Evolutionary conservation across 2,113 vertebrate species (phyloP), one percentile per base, ranked within the genome.

Genomic region (Taurulus bubalis): DNA sequence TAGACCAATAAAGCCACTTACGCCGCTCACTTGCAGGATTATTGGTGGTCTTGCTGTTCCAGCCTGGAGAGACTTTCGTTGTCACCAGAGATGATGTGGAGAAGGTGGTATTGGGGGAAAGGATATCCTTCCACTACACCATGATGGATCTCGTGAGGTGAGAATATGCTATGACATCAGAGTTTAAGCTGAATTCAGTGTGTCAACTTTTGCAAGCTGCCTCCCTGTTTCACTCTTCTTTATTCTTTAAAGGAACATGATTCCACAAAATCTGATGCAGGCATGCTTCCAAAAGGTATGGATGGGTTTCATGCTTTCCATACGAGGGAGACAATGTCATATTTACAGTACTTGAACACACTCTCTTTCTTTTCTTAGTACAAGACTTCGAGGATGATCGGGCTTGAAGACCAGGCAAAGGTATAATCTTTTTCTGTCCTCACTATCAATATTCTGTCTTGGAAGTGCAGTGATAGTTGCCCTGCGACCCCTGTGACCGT

Each of bases 71-170:
- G 1, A 3, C 8, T 4, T 30, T 32, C 1, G 1, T 4, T 8
- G 18, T 3, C 3, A 5, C 3, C 0, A 2, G 11, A 6, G 24
- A 4, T 10, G 40, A 66, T 1, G 6, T 3, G 67, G n/a, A 2
- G 1, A 28, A 1, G 34, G 60, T 0, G 4, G n/a, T n/a, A n/a
- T 4, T 6, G 34, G 6, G 34, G 34, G 8, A 3, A 0, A 0
- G 1, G 47, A 45, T 45, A 3, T 18, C 22, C 26, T n/a, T 12
- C 0, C 0, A n/a, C 0, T 0, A 45, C 16, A 15, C 34, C 26
- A 18, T 83, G 34, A 3, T 67, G 16, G 81, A 83, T 72, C 51
- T 73, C 4, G 0, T 69, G 11, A 60, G 36, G 70, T 74, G 8
- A 66, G 53, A 45, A 24, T 20, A 6, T 22, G 18, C 20, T 22